Evolutionary conservation across 1,140 invertebrate species (phyloP).

Genomic region (Agraylea sexmaculata): DNA sequence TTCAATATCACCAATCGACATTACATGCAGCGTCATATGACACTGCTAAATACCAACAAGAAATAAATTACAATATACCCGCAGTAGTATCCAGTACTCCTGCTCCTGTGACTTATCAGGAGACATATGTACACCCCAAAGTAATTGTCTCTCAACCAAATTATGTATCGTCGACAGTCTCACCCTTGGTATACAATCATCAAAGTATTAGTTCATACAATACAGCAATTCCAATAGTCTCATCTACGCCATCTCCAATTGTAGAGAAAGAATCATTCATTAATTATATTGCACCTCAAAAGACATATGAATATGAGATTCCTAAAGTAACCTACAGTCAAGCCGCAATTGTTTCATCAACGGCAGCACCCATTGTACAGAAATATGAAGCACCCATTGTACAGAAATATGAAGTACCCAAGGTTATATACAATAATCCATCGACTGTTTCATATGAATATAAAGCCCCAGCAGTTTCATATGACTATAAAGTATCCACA

Average conservation of each 20-base stretch:
- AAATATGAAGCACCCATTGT: no score
- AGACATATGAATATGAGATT: conserved; percentile 4
- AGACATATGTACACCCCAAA: no score
- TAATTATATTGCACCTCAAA: conserved; percentile 7
- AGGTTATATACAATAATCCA: no score
- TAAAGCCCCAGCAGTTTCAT: no score
- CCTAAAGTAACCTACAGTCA: conserved; percentile 11
- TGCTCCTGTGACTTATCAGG: conserved; percentile 23
- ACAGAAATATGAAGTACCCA: no score
- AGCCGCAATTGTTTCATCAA: conserved; percentile 17
- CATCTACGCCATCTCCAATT: conserved; percentile 7
- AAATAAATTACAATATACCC: conserved; percentile 24
- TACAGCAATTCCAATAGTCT: conserved; percentile 3
- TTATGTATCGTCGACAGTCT: conserved; percentile 14
- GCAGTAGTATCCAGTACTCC: conserved; percentile 24
- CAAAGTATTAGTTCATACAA: conserved; percentile 15
- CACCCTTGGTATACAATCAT: conserved; percentile 12
- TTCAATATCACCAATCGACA: conserved; percentile 4
- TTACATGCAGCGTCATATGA: no score
- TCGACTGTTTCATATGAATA: no score
- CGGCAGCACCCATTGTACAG: conserved; percentile 13
- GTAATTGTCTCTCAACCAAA: conserved; percentile 11
- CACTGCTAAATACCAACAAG: conserved; percentile 9
- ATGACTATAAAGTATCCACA: no score
- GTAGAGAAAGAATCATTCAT: conserved; percentile 7